phyloP scores from a whole-genome alignment of 2,888 invertebrate genomes.

The Lagria hirta region DNA sequence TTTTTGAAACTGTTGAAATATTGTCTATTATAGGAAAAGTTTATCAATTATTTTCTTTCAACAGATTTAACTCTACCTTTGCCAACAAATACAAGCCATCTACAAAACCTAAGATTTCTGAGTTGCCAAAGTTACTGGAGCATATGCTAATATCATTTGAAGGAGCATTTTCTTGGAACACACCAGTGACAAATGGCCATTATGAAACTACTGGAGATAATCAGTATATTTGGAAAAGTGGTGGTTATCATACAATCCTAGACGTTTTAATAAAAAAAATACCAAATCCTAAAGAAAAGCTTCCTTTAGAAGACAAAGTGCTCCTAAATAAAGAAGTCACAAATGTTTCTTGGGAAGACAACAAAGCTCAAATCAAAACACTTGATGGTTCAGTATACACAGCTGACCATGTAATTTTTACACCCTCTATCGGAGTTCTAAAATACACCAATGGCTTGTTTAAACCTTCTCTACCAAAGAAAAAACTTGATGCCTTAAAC shows the following conservation, averaged over 20 bases:
- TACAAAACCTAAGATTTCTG: no score
- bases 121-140: no score
- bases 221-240: conserved; percentile 4
- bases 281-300: conserved; percentile 5
- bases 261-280: conserved; percentile 12
- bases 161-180: conserved; percentile 9
- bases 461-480: conserved; percentile 55
- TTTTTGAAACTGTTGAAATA: no score
- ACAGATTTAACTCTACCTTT: no score
- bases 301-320: conserved; percentile 13
- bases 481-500: conserved; percentile 58
- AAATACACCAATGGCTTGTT: conserved; percentile 59
- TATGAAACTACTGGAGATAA: conserved; percentile 2
- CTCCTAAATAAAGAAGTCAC: conserved; percentile 3
- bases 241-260: conserved; percentile 6
- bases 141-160: no score
- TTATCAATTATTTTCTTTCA: no score
- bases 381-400: conserved; percentile 54
- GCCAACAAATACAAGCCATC: no score
- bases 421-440: conserved; percentile 68
- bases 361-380: neutral
- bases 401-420: conserved; percentile 66
- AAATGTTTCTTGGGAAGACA: conserved; percentile 3
- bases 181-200: neutral
- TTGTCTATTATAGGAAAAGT: no score